Evolutionary conservation across 2,797 vertebrate genomes (phyloP).

Genomic region (Trichosurus vulpecula): DNA sequence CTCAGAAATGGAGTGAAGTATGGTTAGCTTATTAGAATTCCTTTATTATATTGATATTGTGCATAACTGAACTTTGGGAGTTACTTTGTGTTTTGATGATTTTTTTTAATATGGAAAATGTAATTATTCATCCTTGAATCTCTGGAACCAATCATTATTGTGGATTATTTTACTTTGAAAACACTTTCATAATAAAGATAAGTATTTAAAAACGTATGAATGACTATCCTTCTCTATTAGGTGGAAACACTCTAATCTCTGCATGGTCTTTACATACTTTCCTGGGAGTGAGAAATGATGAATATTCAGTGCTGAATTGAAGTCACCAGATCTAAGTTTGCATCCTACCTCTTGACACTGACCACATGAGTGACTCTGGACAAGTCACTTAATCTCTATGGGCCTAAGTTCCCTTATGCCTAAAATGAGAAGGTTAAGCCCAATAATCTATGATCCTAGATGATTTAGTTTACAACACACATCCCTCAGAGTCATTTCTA

Average conservation of each 20-base stretch:
- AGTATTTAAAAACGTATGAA: conserved; percentile 78
- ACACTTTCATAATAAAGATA: conserved; percentile 88
- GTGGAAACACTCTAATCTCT: background rate
- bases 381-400: background rate
- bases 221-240: conserved; percentile 71
- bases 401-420: background rate
- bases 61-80: conserved; percentile 58
- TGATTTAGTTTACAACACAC: background rate
- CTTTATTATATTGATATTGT: conserved; percentile 75
- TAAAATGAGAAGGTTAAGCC: background rate
- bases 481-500: background rate
- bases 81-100: conserved; percentile 79
- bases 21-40: conserved; percentile 80
- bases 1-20: conserved; percentile 79
- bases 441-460: background rate
- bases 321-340: background rate
- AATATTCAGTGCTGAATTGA: background rate
- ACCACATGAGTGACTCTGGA: background rate
- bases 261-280: background rate
- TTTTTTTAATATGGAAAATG: conserved; percentile 76
- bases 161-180: conserved; percentile 86
- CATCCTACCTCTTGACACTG: background rate
- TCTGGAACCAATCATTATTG: conserved; percentile 83
- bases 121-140: conserved; percentile 80
- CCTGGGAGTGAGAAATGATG: background rate